These are phyloP conservation scores for Sorex maritimensis DNA, from an alignment of 2,797 vertebrate genomes.

Conservation along the genomic window DNA sequence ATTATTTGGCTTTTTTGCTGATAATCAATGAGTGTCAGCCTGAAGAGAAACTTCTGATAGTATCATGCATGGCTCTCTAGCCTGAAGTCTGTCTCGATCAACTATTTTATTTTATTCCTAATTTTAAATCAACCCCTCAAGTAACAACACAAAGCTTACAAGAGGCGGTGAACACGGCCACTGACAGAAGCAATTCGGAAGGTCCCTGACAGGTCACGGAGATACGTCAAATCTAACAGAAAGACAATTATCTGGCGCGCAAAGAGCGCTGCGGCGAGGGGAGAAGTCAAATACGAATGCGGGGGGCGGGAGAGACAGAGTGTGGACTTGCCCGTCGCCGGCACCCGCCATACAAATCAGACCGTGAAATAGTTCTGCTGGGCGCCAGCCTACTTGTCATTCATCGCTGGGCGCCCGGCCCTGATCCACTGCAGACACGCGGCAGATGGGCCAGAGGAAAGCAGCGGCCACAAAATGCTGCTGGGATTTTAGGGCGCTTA, in stretches of 20 bases:
- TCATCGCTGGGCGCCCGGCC: neutral
- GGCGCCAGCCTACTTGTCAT: neutral
- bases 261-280: neutral
- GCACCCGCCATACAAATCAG: neutral
- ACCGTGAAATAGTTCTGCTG: neutral
- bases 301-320: neutral
- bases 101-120: slow-evolving; percentile 7
- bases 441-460: neutral
- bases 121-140: slow-evolving; percentile 28
- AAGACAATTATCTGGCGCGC: slow-evolving; percentile 38
- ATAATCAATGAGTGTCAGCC: neutral
- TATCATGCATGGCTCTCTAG: neutral
- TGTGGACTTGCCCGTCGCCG: neutral
- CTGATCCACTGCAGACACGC: neutral
- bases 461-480: neutral
- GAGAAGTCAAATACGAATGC: slow-evolving; percentile 3
- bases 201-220: slow-evolving; percentile 31
- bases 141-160: slow-evolving; percentile 52
- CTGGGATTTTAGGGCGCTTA: slow-evolving; percentile 16
- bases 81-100: neutral
- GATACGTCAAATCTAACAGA: slow-evolving; percentile 1
- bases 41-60: neutral
- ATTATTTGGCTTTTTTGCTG: neutral
- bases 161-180: slow-evolving; percentile 41
- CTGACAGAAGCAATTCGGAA: slow-evolving; percentile 47